Percentiles rank a stretch among this genome's conserved stretches.
These are phyloP conservation scores for Misgurnus mizolepis DNA, from an alignment of 2,113 vertebrate genomes.

Conservation along the genomic window DNA sequence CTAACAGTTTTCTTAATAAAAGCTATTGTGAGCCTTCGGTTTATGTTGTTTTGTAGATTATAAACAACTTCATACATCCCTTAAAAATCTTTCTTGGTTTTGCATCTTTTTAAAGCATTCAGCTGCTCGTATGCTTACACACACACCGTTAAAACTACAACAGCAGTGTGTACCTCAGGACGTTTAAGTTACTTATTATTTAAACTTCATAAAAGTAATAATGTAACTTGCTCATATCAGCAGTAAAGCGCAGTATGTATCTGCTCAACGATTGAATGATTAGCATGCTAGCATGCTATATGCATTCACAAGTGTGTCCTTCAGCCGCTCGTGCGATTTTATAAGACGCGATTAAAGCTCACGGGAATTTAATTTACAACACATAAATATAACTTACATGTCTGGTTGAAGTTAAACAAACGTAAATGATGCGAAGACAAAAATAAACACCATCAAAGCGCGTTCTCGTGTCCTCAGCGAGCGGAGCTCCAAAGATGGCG, in stretches of 20 bases:
- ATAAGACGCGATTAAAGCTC: not conserved
- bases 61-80: not conserved
- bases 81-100: no score
- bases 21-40: not conserved
- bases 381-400: constrained; percentile 14
- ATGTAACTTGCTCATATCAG: not conserved
- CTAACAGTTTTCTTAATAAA: no score
- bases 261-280: constrained; percentile 11
- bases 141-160: no score
- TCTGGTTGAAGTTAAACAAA: constrained; percentile 32
- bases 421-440: not conserved
- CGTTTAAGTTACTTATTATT: not conserved
- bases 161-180: not conserved
- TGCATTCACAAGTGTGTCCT: not conserved
- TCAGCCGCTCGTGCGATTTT: no score
- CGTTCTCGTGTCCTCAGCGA: constrained; percentile 55
- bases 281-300: constrained; percentile 28
- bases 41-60: not conserved
- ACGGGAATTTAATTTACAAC: no score
- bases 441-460: constrained; percentile 44
- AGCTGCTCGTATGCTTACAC: no score
- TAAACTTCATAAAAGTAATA: not conserved
- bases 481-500: constrained; percentile 79
- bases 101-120: no score
- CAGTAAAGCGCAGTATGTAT: not conserved